Base-by-base conservation (phyloP, 2,888 invertebrate genomes). In the Doris montereyensis region DNA sequence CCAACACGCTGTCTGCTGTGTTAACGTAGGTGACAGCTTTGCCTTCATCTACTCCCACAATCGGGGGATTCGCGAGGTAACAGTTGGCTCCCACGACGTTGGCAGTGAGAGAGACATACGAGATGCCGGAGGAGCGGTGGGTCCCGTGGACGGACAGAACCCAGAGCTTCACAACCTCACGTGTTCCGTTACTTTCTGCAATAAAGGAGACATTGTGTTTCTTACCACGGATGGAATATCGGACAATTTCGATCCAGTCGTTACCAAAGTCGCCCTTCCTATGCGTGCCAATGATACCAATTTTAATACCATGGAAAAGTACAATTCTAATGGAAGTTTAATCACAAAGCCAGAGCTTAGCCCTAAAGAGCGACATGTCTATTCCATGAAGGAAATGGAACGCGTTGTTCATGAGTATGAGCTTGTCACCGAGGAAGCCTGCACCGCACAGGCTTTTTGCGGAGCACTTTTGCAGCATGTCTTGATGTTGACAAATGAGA, bases 161-260 rank as follows among this genome's bases (percentile, higher is more conserved):
- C 97, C 97, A 0, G 97, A 97, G 92, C 92, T 97, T 67, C 95
- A 95, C 88, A 97, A 97, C 91, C 93, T 97, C 73, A 97, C 97
- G 0, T 94, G 96, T 83, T 95, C 96, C 0, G 94, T 97, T 93
- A 96, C 95, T 0, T 94, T 95, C 81, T 93, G 95, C 8, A 95
- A 96, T 85, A 92, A 93, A 70, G 96, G 95, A 10, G 97, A 97
- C 89, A 94, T 97, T 81, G 95, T 97, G 32, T 95, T 96, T 90
- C 93, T 97, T 21, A 96, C 96, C 0, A 96, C 95, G n/a, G 97
- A 97, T 88, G 97, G 97, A 5, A 94, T 97, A 41, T 96, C 96
- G 4, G 97, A 97, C 89, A 97, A 97, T 91, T 96, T 96, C 87
- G 97, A 97, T 92, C 97, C 97, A 0, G 96, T 97, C 35, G 96